These are phyloP conservation scores for Drosophila barbarae DNA, from an alignment of 2,888 invertebrate genomes.

Conservation along the genomic window DNA sequence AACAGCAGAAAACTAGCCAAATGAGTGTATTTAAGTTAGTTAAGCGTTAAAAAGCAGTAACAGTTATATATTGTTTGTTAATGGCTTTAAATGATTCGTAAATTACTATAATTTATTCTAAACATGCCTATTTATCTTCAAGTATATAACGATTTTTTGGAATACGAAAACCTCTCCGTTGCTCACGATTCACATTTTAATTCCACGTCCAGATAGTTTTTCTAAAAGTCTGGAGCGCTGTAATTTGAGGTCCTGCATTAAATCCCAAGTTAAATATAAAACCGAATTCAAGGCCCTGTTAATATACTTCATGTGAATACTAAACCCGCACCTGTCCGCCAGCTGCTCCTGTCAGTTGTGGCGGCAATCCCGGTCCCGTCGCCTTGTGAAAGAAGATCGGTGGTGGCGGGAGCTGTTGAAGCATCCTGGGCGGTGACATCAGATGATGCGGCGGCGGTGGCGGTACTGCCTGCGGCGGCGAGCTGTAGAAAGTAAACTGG, in stretches of 20 bases:
- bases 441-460: constrained; percentile 24
- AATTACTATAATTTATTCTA: neutral
- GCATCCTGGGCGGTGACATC: constrained; percentile 11
- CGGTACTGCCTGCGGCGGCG: constrained; percentile 3
- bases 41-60: neutral
- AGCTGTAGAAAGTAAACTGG: constrained; percentile 51
- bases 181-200: neutral
- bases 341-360: constrained; percentile 2
- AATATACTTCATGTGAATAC: neutral
- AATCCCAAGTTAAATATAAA: neutral
- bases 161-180: neutral
- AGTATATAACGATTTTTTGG: neutral
- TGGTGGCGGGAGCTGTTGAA: constrained; percentile 25
- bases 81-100: neutral
- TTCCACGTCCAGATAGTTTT: neutral
- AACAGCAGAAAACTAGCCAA: neutral
- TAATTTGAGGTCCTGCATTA: neutral
- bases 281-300: neutral
- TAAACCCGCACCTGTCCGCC: constrained; percentile 31
- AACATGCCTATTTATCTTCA: neutral
- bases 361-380: constrained; percentile 5
- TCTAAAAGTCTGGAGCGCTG: neutral
- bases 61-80: neutral
- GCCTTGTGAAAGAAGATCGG: constrained; percentile 41
- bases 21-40: neutral